Conservation (phyloP, 2,888 invertebrate genomes). For the Hedya salicella region DNA sequence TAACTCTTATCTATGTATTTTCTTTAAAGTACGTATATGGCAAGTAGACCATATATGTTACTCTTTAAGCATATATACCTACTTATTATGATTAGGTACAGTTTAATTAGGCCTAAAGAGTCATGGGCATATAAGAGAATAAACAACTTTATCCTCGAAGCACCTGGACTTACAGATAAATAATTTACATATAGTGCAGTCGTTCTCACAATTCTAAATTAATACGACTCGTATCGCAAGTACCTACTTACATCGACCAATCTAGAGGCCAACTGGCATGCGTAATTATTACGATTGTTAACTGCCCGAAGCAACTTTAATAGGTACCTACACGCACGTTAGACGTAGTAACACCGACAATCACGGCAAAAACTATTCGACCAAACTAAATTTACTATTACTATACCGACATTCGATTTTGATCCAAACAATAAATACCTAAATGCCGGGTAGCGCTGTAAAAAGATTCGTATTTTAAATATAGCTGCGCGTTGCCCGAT, state of each 20-base stretch:
- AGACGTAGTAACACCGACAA: background rate
- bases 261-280: slow-evolving; percentile 3
- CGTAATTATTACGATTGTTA: slow-evolving; percentile 20
- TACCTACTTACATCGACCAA: slow-evolving; percentile 4
- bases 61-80: background rate
- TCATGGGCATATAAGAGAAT: background rate
- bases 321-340: background rate
- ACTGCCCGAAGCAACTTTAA: background rate
- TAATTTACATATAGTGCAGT: slow-evolving; percentile 7
- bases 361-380: background rate
- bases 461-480: slow-evolving; percentile 30
- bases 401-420: too few species aligned
- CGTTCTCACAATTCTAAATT: slow-evolving; percentile 1
- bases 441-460: slow-evolving; percentile 7
- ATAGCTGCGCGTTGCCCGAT: slow-evolving; percentile 20
- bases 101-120: too few species aligned
- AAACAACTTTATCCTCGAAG: slow-evolving; percentile 19
- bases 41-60: background rate
- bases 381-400: slow-evolving; percentile 19
- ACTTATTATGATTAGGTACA: background rate
- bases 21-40: too few species aligned
- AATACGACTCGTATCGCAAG: slow-evolving; percentile 7
- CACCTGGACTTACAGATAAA: background rate
- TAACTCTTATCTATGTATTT: too few species aligned
- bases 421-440: slow-evolving; percentile 24